Evolutionary conservation across 2,888 invertebrate genomes (phyloP).

Genomic region (Zygogramma bicolorata): DNA sequence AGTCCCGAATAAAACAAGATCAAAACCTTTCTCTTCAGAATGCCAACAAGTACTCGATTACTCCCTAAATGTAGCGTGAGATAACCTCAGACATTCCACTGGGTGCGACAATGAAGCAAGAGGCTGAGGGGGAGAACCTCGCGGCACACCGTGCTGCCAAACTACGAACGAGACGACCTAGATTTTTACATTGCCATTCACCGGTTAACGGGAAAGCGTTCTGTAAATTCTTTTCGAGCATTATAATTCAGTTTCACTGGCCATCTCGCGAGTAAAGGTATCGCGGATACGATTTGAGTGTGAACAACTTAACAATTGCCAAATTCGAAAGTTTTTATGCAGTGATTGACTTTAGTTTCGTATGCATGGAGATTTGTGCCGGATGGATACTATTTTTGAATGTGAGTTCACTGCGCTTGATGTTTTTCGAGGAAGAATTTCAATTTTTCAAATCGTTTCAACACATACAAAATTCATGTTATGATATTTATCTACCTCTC

Average conservation of each 20-base stretch:
- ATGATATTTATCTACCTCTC: too few species aligned
- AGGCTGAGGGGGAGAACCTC: slow-evolving; percentile 38
- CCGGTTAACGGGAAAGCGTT: slow-evolving; percentile 62
- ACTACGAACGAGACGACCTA: slow-evolving; percentile 58
- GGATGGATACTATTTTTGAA: neutral
- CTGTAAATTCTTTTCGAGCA: slow-evolving; percentile 53
- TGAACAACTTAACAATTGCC: neutral
- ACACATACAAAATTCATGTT: too few species aligned
- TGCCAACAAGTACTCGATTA: slow-evolving; percentile 7
- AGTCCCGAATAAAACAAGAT: neutral
- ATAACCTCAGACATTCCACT: slow-evolving; percentile 19
- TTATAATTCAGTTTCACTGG: slow-evolving; percentile 58
- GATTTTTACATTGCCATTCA: slow-evolving; percentile 63
- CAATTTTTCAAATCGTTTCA: neutral
- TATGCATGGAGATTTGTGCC: neutral
- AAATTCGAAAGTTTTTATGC: slow-evolving; percentile 12
- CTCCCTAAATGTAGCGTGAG: slow-evolving; percentile 7
- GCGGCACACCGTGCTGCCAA: slow-evolving; percentile 46
- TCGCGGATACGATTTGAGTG: slow-evolving; percentile 25
- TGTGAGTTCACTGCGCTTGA: neutral
- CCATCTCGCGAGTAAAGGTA: slow-evolving; percentile 42
- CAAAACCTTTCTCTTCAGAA: slow-evolving; percentile 8
- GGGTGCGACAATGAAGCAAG: slow-evolving; percentile 25
- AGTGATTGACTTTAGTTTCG: neutral
- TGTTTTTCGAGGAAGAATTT: neutral